Evolutionary conservation across 2,888 invertebrate genomes (phyloP), one percentile per base, ranked within the genome.

Genomic region (Agonopterix arenella): DNA sequence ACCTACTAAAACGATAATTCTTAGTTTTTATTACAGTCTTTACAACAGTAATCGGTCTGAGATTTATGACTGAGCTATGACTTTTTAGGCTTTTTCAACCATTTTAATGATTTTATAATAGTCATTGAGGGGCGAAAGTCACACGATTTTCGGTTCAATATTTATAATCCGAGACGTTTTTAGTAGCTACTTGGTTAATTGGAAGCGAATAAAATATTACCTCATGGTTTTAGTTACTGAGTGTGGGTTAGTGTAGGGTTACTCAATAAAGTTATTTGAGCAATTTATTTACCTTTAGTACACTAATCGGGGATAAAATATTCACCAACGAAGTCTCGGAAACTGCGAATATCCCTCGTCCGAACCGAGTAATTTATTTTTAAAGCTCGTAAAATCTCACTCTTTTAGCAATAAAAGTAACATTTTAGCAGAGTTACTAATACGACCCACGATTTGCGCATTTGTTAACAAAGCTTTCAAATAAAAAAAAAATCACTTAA

Each of bases 301-400:
- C 73, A 77, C 72, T 74, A 76, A 81, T 77, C 70, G 66, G 62
- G 66, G 69, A 70, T 79, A 72, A 79, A 80, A 79, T 79, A 79
- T 83, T 79, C 83, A 80, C 76, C 76, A 70, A 66, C 73, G 67
- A 72, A 69, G 64, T 73, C 70, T 77, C 69, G 65, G 66, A 71
- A 76, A 72, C 72, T 74, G 70, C 70, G 75, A 79, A 79, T 79
- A 77, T 76, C 71, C 69, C 58, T 40, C 61, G 67, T 73, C 70
- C 69, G 73, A 70, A 65, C 58, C 72, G 61, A 74, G 80, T 80
- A 80, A 86, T 85, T 86, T 85, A 86, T 84, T 84, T 85, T 84
- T 73, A 84, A 84, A 71, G 82, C 76, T 80, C 88, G 69, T 89
- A 86, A 88, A 88, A 79, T 82, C 83, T 83, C 88, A 86, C 84